Evolutionary conservation across 2,888 invertebrate genomes (phyloP), one percentile per base, ranked within the genome.

Genomic region (Pollenia angustigena): DNA sequence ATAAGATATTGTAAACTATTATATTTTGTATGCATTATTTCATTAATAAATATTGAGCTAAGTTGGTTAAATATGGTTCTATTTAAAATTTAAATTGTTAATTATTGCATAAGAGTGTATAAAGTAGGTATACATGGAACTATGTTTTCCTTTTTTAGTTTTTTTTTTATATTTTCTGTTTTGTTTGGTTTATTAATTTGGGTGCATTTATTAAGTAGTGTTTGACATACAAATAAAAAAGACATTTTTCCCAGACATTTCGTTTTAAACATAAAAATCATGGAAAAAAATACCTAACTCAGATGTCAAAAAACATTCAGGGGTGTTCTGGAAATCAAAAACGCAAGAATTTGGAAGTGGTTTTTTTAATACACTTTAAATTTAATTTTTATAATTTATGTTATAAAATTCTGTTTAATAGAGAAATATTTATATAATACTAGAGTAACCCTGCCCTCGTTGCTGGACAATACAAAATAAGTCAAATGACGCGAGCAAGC

Each of bases 171-270:
- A 14, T 50, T 11, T 62, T 9, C 32, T 75, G 23, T 54, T 46
- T 64, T 42, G 18, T 46, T 64, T 50, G 18, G 7, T 52, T 52
- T 56, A 48, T 46, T 66, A 48, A 66, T 56, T 62, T 72, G 50
- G 62, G 84, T 81, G 86, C 81, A 16, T 60, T 66, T 44, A 54
- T 71, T 80, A 84, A 83, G 83, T 66, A 86, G 82, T 87, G 83
- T 75, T 80, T 81, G 12, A 72, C 23, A 64, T 48, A 64, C 40
- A 74, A 18, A 64, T 54, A 62, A 40, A 48, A 54, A 81, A 54
- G 32, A 8, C 48, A 58, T 50, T 11, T 50, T 69, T 50, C 42
- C 74, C 56, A 71, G 48, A 72, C n/a, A 32, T 69, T 62, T n/a
- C 11, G 12, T 62, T 44, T 68, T 48, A 40, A 83, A 84, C 62